Evolutionary conservation across 2,113 vertebrate genomes (phyloP).

Genomic region (Charina bottae): DNA sequence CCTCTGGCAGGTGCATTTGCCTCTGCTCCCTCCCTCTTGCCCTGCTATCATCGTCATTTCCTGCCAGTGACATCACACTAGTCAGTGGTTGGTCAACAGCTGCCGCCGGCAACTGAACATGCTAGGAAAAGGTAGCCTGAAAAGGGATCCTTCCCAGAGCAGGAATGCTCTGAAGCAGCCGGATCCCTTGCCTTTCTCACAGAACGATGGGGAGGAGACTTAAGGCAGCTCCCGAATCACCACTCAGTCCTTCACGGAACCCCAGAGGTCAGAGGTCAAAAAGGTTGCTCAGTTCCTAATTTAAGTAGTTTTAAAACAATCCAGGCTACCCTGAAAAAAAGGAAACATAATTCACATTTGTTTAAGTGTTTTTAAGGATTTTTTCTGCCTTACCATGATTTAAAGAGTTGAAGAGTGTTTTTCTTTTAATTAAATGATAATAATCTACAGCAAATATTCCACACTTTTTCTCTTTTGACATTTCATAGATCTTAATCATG

Average conservation of each 20-base stretch:
- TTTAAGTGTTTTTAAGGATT: not conserved
- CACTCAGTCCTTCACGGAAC: not conserved
- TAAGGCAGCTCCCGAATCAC: not conserved
- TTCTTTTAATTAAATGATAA: constrained; percentile 3
- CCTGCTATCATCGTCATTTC: not conserved
- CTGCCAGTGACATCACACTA: not conserved
- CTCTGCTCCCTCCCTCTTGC: not conserved
- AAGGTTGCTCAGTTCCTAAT: not conserved
- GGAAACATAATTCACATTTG: not conserved
- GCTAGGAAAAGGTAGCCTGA: not conserved
- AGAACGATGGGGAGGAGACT: not conserved
- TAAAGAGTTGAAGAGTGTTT: not conserved
- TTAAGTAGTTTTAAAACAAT: not conserved
- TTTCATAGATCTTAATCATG: not conserved
- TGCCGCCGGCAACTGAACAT: not conserved
- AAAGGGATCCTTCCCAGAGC: not conserved
- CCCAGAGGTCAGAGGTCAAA: not conserved
- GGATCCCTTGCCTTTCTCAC: not conserved
- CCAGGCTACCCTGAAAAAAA: not conserved
- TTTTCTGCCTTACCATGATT: not conserved
- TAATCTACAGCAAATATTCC: not conserved
- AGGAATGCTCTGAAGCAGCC: not conserved
- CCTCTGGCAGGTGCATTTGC: not conserved
- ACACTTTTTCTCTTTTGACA: not conserved
- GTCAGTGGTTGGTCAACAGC: not conserved